phyloP scores from a whole-genome alignment of 2,113 vertebrate species.

The Diadophis punctatus region DNA sequence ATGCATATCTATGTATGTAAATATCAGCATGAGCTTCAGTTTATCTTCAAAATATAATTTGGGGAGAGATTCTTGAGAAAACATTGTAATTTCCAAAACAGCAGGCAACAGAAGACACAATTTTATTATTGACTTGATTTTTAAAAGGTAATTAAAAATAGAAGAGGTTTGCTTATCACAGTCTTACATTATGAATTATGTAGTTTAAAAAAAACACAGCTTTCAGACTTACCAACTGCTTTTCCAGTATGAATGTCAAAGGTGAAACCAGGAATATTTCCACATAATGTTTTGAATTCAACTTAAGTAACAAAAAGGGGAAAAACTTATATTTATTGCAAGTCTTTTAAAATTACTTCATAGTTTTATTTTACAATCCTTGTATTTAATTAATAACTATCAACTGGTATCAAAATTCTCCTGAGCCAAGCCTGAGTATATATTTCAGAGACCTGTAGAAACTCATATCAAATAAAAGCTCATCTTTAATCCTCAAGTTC shows the following conservation, averaged over 20 bases:
- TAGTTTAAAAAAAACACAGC: background rate
- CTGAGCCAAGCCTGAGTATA: background rate
- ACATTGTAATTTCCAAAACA: background rate
- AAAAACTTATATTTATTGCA: background rate
- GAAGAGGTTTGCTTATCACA: background rate
- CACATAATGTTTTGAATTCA: conserved; percentile 78
- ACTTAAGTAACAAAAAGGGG: conserved; percentile 58
- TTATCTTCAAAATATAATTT: background rate
- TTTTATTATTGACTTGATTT: background rate
- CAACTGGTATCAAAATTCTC: background rate
- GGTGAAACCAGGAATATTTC: conserved; percentile 81
- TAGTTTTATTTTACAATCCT: background rate
- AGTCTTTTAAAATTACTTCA: background rate
- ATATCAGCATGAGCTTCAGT: background rate
- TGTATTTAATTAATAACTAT: background rate
- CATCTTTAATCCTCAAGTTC: background rate
- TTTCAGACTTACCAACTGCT: conserved; percentile 75
- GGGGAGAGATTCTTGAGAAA: background rate
- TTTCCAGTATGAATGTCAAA: conserved; percentile 84
- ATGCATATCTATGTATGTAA: background rate
- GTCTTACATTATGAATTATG: background rate
- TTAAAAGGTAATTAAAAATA: background rate
- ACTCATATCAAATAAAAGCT: background rate
- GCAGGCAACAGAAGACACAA: background rate
- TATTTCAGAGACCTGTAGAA: background rate